Base-by-base conservation (phyloP, 2,888 invertebrate species). In the Mimachlamys varia region DNA sequence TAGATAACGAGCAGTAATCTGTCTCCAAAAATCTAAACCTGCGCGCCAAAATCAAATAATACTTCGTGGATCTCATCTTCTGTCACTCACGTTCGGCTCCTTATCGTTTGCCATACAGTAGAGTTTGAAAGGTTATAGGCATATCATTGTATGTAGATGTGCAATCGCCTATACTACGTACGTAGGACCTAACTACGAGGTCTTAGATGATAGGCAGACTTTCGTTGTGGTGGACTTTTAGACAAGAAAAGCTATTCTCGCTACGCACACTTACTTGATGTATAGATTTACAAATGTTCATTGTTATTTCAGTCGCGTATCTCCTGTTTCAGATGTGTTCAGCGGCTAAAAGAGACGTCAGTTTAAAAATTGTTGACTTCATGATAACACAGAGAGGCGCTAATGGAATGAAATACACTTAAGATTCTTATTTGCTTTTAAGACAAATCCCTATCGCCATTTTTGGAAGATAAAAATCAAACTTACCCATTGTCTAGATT, bases 401-500 rank as follows among this genome's bases (percentile, higher is more conserved):
- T 76, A 76, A 76, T 76, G 76, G 76, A 62, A 76, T 76, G 76
- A 76, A 33, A 76, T 33, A 27, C 76, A 76, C 76, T 76, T 76
- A 76, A 76, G 76, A 76, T 76, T 76, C 76, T 76, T 76, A 76
- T 76, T 76, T 76, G 76, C 76, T 76, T 76, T 76, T 76, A 76
- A 76, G 76, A 76, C 27, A 76, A 76, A 76, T 76, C 27, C 4
- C 33, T 27, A 76, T 76, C 33, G 15, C 76, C 76, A 33, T 76
- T 22, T 19, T 76, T 33, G 62, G 22, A 19, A 58, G 58, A 76
- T 76, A 76, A 0, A 76, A 76, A 76, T 76, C 76, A 33, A 76
- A 76, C 76, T 76, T 27, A 33, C 33, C 76, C 33, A 33, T 76
- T 76, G 76, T 76, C 7, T 76, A 76, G 76, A 76, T 76, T 76